Base-by-base conservation (phyloP, 2,113 vertebrate genomes). In the Deroptyus accipitrinus region DNA sequence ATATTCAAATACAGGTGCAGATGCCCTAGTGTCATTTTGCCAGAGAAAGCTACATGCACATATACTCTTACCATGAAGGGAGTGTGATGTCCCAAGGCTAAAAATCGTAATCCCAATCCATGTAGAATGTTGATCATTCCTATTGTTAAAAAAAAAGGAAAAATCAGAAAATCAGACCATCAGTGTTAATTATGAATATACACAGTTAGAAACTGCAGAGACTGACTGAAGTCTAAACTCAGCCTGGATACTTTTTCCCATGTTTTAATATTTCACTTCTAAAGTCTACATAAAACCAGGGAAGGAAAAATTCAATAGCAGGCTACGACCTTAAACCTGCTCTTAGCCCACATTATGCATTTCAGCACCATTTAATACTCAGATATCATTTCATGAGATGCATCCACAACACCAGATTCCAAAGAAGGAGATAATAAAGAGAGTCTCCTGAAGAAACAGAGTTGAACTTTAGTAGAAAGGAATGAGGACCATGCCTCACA, bases 121-220 rank as follows among this genome's bases (percentile, higher is more conserved):
- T 99, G 99, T 27, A 99, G 96, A 96, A 99, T 99, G 94, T 99
- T 99, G 82, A 99, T 99, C 99, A 99, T 99, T 91, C 99, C 99
- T 99, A 72, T 62, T 93, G 39, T 68, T 44, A 66, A 76, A 57
- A 64, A 48, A 33, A 57, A 64, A 42, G 69, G 22, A 41, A 75
- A 54, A 74, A 3, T 31, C 54, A 55, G 11, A 49, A 85, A 68
- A 55, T 44, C 17, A 46, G 31, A 72, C 13, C 39, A 72, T 63
- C 17, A 19, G 52, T 77, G 33, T 74, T 49, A 90, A 68, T 54
- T 67, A 74, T 9, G 13, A 89, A 78, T 41, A 78, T 20, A 37
- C 35, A 70, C 6, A 44, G 28, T 39, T 64, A 83, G 51, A 83
- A 95, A 72, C 55, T 78, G 72, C 39, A 93, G 82, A 74, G 54